Percentiles rank a stretch among this genome's conserved stretches.
Conservation (phyloP, 2,888 invertebrate species). For the Allolobophora icterica region DNA sequence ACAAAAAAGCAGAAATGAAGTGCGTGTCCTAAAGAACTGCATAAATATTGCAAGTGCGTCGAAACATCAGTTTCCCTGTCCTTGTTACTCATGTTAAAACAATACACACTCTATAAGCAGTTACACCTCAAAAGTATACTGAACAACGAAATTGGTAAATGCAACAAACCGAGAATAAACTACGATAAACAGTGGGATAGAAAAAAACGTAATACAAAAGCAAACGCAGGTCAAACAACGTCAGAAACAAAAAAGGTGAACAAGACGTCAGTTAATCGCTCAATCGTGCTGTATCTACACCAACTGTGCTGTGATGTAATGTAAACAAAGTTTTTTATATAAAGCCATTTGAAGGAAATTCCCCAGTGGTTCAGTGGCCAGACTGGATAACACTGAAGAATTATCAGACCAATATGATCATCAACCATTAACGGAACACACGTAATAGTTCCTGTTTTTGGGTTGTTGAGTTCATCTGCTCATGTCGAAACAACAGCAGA, state of each 20-base stretch:
- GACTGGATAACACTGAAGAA: too few relatives aligned
- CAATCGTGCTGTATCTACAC: neutral
- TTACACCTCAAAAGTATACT: neutral
- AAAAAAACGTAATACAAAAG: neutral
- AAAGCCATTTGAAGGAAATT: neutral
- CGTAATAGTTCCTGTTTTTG: too few relatives aligned
- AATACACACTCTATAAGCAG: neutral
- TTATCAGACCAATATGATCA: too few relatives aligned
- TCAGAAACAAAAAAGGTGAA: neutral
- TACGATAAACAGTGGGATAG: neutral
- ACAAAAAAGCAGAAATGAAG: neutral
- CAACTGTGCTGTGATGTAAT: neutral
- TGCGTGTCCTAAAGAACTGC: neutral
- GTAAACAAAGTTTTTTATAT: neutral
- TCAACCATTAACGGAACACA: too few relatives aligned
- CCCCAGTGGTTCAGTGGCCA: too few relatives aligned
- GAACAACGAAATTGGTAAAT: neutral
- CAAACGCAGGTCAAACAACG: neutral
- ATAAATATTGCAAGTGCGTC: neutral
- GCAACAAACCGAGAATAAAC: constrained; percentile 1
- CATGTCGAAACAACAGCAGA: too few relatives aligned
- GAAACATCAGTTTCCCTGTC: too few relatives aligned
- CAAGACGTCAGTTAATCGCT: neutral
- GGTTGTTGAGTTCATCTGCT: too few relatives aligned
- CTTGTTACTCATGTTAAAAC: neutral